Evolutionary conservation across 2,888 invertebrate species (phyloP), one percentile per base, ranked within the genome.

Genomic region (Rotaria sp.): DNA sequence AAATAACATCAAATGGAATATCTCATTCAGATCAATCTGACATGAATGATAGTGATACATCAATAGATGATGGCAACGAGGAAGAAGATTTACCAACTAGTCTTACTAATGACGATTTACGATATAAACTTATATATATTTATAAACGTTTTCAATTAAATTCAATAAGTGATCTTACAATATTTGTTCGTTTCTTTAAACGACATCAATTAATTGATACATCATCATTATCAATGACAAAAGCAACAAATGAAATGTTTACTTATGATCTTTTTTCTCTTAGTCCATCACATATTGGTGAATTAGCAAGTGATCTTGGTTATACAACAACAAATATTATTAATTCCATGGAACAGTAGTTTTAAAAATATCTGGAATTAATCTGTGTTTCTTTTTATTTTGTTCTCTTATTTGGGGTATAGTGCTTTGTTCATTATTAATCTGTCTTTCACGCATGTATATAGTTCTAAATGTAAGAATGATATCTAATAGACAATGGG

Each of bases 291-390:
- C 45, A 45, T 26, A 80, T 80, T 15, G n/a, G 45, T 15, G 45
- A 80, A 80, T 80, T 80, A 80, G 80, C 80, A 38, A 45, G 45
- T 45, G 80, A 80, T 80, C 45, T 80, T 45, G 80, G 80, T 45
- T 80, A 80, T 80, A 21, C 67, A 67, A 67, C 24, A 55, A 67
- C 30, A 8, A 52, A 52, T 24, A 24, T 52, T 8, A 3, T 52
- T 18, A 59, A 59, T 59, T 30, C 30, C n/a, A n/a, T 30, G 0
- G 30, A 35, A 35, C 26, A 67, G 35, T 67, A 15, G 38, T 35
- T 21, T 67, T 35, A 5, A n/a, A 67, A 26, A 15, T 35, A 67
- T 35, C 8, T 67, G 7, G 2, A 24, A 18, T 30, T 35, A 4
- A 10, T 67, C 26, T 67, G 15, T 35, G 2, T 5, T 67, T 35